These are phyloP conservation scores for Conistra vaccinii DNA, from an alignment of 2,888 invertebrate genomes.

Conservation along the genomic window DNA sequence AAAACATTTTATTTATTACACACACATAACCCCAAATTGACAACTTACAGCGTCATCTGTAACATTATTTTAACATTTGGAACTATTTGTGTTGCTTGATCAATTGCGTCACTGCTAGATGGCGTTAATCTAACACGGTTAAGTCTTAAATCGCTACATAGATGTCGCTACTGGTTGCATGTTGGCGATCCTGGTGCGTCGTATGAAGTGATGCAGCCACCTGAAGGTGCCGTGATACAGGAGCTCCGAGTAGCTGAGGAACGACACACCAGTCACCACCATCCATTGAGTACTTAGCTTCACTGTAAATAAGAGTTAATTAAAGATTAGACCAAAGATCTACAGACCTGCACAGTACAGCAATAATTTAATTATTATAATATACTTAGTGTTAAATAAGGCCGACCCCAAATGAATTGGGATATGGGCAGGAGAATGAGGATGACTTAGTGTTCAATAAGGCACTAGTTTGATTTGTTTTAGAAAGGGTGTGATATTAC, in stretches of 20 bases:
- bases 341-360: too few species aligned
- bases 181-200: constrained; percentile 50
- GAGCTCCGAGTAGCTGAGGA: constrained; percentile 69
- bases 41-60: constrained; percentile 32
- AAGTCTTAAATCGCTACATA: neutral
- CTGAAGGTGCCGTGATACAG: constrained; percentile 70
- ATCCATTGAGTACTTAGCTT: constrained; percentile 69
- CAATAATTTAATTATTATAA: too few species aligned
- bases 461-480: too few species aligned
- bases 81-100: neutral
- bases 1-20: neutral
- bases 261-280: constrained; percentile 65
- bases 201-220: constrained; percentile 69
- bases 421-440: too few species aligned
- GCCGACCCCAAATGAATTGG: too few species aligned
- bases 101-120: constrained; percentile 9
- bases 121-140: neutral
- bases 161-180: constrained; percentile 40
- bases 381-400: too few species aligned
- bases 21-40: neutral
- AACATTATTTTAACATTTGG: neutral
- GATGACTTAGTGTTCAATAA: too few species aligned
- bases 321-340: too few species aligned
- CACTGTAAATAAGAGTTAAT: constrained; percentile 53
- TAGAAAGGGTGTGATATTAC: too few species aligned